Evolutionary conservation across 2,888 invertebrate genomes (phyloP), one percentile per base, ranked within the genome.

Genomic region (Calameuta idolon): DNA sequence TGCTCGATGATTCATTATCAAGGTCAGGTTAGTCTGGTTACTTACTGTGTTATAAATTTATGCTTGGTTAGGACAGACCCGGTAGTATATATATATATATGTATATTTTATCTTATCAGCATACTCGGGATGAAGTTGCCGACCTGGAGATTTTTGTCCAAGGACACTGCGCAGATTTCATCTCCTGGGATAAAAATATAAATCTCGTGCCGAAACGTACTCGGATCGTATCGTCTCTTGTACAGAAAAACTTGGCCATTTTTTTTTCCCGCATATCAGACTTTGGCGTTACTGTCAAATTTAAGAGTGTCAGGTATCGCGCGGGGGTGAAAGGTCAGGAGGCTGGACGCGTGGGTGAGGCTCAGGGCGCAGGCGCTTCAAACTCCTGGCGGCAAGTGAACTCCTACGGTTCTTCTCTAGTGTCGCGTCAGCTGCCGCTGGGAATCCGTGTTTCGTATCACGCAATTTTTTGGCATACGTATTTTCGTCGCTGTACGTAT

Each of bases 361-460:
- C 55, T 55, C 55, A 55, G 81, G 81, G 89, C 89, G 89, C 89
- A 89, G 85, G 89, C 89, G 89, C 88, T 81, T 81, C 79, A 75
- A 74, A 30, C 33, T 55, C 55, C 75, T 86, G 86, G 88, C 87
- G 87, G 86, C 87, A 86, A 86, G 85, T 80, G 82, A 83, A 81
- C 81, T 83, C 83, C 83, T 23, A 55, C 55, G 55, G 85, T 83
- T 86, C 85, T 86, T 81, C 86, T 86, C 85, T 88, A 90, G 90
- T 90, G 84, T 87, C 88, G 90, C 90, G 90, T 88, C 87, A 88
- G 86, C 89, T 86, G 86, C 87, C 89, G 89, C 87, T 85, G 86
- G 85, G 85, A 84, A 86, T 83, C 83, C 85, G 87, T 83, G 86
- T 79, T 33, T 76, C 37, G 71, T 23, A 71, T 23, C 71, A 31